phyloP scores from a whole-genome alignment of 2,888 invertebrate species.

The Teleogryllus oceanicus region DNA sequence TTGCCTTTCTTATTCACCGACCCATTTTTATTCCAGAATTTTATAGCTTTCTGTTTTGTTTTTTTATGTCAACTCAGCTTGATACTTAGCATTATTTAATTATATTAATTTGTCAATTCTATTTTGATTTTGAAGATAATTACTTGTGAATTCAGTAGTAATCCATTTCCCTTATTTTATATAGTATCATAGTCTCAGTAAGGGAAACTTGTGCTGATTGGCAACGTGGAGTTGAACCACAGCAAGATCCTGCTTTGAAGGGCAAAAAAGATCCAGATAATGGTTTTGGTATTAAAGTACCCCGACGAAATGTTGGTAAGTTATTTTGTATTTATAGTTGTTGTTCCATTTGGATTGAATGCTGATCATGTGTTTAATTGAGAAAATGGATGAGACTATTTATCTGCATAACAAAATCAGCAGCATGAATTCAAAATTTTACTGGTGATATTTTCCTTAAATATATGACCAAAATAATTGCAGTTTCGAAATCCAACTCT shows the following conservation, averaged over 20 bases:
- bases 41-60: too few species aligned
- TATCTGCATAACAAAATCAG: too few species aligned
- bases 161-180: conserved; percentile 31
- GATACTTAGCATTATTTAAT: too few species aligned
- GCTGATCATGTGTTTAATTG: neutral
- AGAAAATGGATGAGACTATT: neutral
- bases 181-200: conserved; percentile 92
- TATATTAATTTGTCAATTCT: too few species aligned
- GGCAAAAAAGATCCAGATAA: conserved; percentile 93
- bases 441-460: neutral
- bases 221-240: conserved; percentile 86
- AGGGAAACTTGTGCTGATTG: conserved; percentile 97
- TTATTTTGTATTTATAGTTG: conserved; percentile 33
- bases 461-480: neutral
- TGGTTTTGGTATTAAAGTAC: conserved; percentile 88
- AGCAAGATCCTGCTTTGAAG: conserved; percentile 85
- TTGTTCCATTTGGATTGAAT: neutral
- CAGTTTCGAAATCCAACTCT: too few species aligned
- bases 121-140: too few species aligned
- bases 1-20: too few species aligned
- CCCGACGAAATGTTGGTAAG: conserved; percentile 86
- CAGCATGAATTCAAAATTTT: too few species aligned
- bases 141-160: too few species aligned
- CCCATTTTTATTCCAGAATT: too few species aligned
- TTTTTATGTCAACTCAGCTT: too few species aligned